Evolutionary conservation across 2,888 invertebrate species (phyloP).

Genomic region (Lasius platythorax): DNA sequence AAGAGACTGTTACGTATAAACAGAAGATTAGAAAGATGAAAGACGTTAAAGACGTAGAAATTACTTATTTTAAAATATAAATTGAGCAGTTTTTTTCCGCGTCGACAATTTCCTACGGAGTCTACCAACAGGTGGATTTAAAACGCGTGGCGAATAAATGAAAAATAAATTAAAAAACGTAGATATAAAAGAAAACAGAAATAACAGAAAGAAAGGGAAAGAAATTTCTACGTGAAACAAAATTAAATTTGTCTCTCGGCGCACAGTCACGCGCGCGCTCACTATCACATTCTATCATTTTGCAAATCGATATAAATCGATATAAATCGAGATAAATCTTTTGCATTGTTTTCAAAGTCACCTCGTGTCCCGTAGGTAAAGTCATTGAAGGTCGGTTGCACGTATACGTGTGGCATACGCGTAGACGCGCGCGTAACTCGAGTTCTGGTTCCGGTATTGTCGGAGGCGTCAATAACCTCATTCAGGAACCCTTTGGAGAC

Average conservation of each 20-base stretch:
- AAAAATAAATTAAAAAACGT: not conserved
- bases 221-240: not conserved
- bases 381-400: conserved; percentile 10
- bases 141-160: not conserved
- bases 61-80: not conserved
- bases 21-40: conserved; percentile 13
- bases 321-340: not conserved
- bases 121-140: not conserved
- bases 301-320: conserved; percentile 39
- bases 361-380: not conserved
- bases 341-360: conserved; percentile 17
- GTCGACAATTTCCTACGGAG: not conserved
- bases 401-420: conserved; percentile 1
- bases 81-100: not conserved
- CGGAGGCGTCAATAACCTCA: conserved; percentile 51
- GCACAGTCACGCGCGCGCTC: not conserved
- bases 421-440: not conserved
- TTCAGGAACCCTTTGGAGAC: conserved; percentile 40
- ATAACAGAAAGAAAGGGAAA: not conserved
- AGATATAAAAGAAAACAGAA: not conserved
- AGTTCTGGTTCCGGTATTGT: conserved; percentile 46
- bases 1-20: conserved; percentile 2
- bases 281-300: not conserved
- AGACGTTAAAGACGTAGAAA: not conserved
- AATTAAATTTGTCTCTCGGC: not conserved